A percentile compares a stretch with the other conserved stretches of the same genome.
Evolutionary conservation across 2,797 vertebrate genomes (phyloP).

Genomic region (Gadopsis marmoratus): DNA sequence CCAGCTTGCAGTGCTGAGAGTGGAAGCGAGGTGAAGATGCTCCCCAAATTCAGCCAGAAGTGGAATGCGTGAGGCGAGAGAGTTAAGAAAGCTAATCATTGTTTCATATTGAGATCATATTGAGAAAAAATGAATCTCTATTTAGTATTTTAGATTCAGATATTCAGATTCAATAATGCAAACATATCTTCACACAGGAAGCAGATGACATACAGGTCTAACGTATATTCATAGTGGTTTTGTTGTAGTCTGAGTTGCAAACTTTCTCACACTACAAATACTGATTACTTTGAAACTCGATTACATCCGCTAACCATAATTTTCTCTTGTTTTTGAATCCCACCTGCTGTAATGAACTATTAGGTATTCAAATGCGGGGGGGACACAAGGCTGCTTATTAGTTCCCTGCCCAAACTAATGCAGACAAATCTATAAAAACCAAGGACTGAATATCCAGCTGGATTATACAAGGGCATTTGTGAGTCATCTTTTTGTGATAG

Average conservation of each 20-base stretch:
- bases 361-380: neutral
- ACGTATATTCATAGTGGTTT: slow-evolving; percentile 1
- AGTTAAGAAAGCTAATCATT: slow-evolving; percentile 9
- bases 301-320: neutral
- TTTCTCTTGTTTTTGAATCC: neutral
- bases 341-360: neutral
- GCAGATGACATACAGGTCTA: neutral
- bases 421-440: slow-evolving; percentile 26
- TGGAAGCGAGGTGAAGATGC: slow-evolving; percentile 38
- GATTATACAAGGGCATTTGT: slow-evolving; percentile 22
- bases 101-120: neutral
- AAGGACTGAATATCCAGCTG: slow-evolving; percentile 13
- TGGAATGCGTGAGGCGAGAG: slow-evolving; percentile 21
- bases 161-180: neutral
- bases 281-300: slow-evolving; percentile 13
- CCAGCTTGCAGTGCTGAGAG: slow-evolving; percentile 51
- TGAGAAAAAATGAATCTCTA: neutral
- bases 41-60: slow-evolving; percentile 21
- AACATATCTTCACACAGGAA: neutral
- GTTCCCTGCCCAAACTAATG: slow-evolving; percentile 6
- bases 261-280: slow-evolving; percentile 5
- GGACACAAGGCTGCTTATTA: neutral
- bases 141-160: neutral
- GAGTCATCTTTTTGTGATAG: slow-evolving; percentile 5
- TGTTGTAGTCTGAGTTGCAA: slow-evolving; percentile 4